phyloP scores from a whole-genome alignment of 2,888 invertebrate species.

The Sphaerophoria rueppellii region DNA sequence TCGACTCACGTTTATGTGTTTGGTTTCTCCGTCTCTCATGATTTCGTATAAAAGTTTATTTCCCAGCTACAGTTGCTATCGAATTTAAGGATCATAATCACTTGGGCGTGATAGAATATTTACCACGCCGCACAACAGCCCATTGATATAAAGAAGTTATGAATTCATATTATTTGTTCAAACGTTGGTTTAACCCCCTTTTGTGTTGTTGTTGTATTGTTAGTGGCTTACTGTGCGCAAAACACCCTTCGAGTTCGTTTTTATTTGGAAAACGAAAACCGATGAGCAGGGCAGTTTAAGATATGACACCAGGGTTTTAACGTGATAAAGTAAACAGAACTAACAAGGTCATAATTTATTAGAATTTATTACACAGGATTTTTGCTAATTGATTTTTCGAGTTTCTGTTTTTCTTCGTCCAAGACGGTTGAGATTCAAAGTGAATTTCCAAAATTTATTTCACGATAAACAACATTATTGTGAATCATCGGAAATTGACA shows the following conservation, averaged over 20 bases:
- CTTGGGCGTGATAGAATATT: constrained; percentile 71
- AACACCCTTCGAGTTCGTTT: constrained; percentile 31
- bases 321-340: constrained; percentile 64
- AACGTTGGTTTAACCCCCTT: constrained; percentile 5
- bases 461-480: background rate
- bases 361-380: constrained; percentile 41
- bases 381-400: constrained; percentile 53
- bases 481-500: background rate
- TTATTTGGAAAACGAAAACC: background rate
- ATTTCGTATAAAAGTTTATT: constrained; percentile 35
- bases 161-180: constrained; percentile 61
- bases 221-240: constrained; percentile 19
- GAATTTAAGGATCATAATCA: constrained; percentile 72
- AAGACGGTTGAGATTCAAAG: too few species aligned
- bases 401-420: background rate
- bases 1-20: background rate
- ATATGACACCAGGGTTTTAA: constrained; percentile 70
- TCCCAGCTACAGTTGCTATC: constrained; percentile 35
- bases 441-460: too few species aligned
- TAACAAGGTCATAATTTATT: constrained; percentile 70
- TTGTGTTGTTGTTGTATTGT: constrained; percentile 11
- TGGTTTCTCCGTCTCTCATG: background rate
- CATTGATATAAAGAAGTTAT: constrained; percentile 53
- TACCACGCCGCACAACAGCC: constrained; percentile 49
- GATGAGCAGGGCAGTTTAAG: background rate